Evolutionary conservation across 1,140 invertebrate genomes (phyloP).

Genomic region (Halictus rubicundus): DNA sequence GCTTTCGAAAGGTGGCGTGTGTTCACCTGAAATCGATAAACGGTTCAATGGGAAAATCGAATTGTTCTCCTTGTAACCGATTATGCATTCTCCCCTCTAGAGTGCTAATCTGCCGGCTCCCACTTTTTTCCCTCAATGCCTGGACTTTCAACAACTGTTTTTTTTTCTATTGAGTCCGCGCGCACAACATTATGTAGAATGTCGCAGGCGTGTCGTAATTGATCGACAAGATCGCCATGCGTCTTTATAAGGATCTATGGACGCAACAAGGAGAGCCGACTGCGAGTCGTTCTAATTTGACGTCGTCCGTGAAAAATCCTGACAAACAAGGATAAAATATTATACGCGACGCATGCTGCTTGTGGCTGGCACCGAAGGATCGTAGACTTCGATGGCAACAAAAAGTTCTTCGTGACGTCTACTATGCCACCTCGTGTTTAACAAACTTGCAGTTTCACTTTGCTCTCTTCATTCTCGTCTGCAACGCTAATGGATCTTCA

Average conservation of each 20-base stretch:
- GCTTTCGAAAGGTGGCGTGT: slow-evolving; percentile 42
- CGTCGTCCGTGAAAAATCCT: slow-evolving; percentile 32
- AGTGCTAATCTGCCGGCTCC: neutral
- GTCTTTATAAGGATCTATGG: slow-evolving; percentile 22
- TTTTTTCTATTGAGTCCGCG: neutral
- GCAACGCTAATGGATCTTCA: neutral
- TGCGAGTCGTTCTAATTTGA: slow-evolving; percentile 31
- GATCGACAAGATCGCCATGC: slow-evolving; percentile 6
- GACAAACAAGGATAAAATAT: slow-evolving; percentile 10
- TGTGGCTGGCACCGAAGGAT: neutral
- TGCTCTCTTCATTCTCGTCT: neutral
- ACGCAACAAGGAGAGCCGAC: slow-evolving; percentile 12
- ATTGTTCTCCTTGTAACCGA: neutral
- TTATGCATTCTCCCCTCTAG: neutral
- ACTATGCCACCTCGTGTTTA: too few species aligned
- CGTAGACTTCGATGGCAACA: neutral
- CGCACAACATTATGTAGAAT: neutral
- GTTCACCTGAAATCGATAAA: slow-evolving; percentile 18
- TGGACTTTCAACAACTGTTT: neutral
- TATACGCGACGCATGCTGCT: neutral
- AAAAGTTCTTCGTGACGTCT: neutral
- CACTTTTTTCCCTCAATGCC: neutral
- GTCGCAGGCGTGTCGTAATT: neutral
- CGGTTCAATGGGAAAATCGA: neutral
- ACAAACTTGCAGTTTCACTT: neutral